phyloP scores from a whole-genome alignment of 2,888 invertebrate species.

The Dioctria rufipes region DNA sequence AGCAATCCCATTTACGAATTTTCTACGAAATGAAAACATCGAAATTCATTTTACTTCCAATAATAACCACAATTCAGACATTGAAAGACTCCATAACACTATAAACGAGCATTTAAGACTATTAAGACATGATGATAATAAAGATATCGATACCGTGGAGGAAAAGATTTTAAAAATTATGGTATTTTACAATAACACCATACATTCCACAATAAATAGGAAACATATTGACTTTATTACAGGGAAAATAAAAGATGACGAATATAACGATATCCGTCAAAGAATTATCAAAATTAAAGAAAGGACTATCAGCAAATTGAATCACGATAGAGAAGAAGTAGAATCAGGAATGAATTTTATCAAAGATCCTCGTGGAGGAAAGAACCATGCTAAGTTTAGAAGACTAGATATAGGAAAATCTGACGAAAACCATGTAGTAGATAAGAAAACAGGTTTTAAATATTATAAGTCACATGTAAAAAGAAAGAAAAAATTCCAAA shows the following conservation, averaged over 20 bases:
- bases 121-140: too few relatives aligned
- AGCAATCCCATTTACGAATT: constrained; percentile 58
- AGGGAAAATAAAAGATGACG: too few relatives aligned
- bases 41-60: too few relatives aligned
- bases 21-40: constrained; percentile 55
- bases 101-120: constrained; percentile 45
- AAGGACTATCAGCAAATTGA: constrained; percentile 42
- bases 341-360: constrained; percentile 10
- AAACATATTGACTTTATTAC: too few relatives aligned
- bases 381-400: constrained; percentile 58
- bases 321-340: background rate
- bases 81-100: constrained; percentile 56
- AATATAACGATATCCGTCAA: too few relatives aligned
- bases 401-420: constrained; percentile 54
- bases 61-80: too few relatives aligned
- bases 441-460: constrained; percentile 55
- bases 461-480: constrained; percentile 59
- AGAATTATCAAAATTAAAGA: too few relatives aligned
- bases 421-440: constrained; percentile 57
- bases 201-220: background rate
- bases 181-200: too few relatives aligned
- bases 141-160: too few relatives aligned
- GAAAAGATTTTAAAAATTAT: too few relatives aligned
- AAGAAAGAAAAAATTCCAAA: constrained; percentile 56
- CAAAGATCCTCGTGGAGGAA: constrained; percentile 38